Conservation (phyloP, 2,113 vertebrate genomes). For the Paedocypris sp. region DNA sequence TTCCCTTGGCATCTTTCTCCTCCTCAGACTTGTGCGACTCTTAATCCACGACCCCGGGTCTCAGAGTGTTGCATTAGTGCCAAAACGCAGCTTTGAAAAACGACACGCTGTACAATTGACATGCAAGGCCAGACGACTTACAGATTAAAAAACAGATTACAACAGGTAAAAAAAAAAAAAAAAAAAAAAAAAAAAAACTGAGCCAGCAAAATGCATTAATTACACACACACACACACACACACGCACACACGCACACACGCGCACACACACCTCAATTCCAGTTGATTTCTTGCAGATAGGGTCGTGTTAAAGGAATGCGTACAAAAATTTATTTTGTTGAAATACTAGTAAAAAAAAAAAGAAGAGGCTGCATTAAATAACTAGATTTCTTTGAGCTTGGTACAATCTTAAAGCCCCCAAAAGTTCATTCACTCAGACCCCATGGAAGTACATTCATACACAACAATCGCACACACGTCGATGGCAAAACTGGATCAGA, state of each 20-base stretch:
- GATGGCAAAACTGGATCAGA: no score
- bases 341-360: background rate
- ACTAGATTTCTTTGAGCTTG: background rate
- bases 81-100: conserved; percentile 47
- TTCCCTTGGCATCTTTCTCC: conserved; percentile 19
- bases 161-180: background rate
- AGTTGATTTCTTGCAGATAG: background rate
- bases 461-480: background rate
- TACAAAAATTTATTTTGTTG: background rate
- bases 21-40: conserved; percentile 7
- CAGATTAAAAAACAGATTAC: conserved; percentile 26
- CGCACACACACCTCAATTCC: conserved; percentile 1
- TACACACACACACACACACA: conserved; percentile 1
- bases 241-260: conserved; percentile 1
- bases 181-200: conserved; percentile 4
- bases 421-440: background rate
- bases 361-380: background rate
- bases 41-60: conserved; percentile 32
- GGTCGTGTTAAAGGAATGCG: background rate
- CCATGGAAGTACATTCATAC: conserved; percentile 7
- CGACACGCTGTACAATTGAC: conserved; percentile 58
- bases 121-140: conserved; percentile 55
- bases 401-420: background rate
- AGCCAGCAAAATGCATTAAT: conserved; percentile 31
- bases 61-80: conserved; percentile 34